Evolutionary conservation across 2,113 vertebrate species (phyloP).

Genomic region (Xyrauchen texanus): DNA sequence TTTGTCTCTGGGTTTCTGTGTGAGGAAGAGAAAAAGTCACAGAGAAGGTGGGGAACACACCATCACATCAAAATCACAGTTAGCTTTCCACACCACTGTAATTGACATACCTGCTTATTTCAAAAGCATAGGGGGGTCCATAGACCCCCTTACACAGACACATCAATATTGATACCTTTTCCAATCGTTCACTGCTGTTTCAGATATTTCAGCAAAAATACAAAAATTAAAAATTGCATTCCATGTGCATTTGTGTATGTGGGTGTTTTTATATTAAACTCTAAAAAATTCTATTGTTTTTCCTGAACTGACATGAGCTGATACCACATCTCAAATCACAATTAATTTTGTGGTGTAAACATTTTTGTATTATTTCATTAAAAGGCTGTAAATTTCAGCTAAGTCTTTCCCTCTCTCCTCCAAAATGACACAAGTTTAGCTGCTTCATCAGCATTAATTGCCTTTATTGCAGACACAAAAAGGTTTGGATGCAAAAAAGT

Average conservation of each 20-base stretch:
- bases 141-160: not conserved
- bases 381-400: slow-evolving; percentile 4
- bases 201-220: not conserved
- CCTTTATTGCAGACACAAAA: not conserved
- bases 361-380: not conserved
- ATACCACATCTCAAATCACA: too few relatives aligned
- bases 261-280: too few relatives aligned
- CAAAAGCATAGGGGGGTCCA: not conserved
- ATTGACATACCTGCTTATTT: not conserved
- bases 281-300: too few relatives aligned
- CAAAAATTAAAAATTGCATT: not conserved
- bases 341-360: too few relatives aligned
- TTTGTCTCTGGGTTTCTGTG: not conserved
- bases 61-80: not conserved
- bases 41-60: not conserved
- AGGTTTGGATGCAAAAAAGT: slow-evolving; percentile 22
- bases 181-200: not conserved
- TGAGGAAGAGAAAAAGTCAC: not conserved
- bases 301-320: too few relatives aligned
- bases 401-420: not conserved
- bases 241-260: too few relatives aligned
- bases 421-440: slow-evolving; percentile 12
- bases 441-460: slow-evolving; percentile 25
- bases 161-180: not conserved
- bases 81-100: not conserved